Base-by-base conservation (phyloP, 1,140 invertebrate genomes). In the Listronotus bonariensis region DNA sequence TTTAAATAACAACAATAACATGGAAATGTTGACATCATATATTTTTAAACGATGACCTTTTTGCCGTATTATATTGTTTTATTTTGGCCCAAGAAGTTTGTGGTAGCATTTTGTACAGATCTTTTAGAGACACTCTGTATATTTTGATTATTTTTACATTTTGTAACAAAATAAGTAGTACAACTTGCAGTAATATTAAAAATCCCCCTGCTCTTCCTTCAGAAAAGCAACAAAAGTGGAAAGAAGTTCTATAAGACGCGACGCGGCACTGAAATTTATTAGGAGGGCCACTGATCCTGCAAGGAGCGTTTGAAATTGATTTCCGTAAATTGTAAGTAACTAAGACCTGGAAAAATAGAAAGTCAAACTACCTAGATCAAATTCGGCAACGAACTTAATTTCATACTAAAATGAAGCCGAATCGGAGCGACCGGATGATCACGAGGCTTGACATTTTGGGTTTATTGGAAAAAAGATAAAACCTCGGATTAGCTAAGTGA, bases 301-400 rank as follows among this genome's bases (percentile, higher is more conserved):
- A 56, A 60, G 60, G 45, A 57, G 52, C 60, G 48, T 53, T 52
- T 62, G 57, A 65, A 70, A 72, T 69, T 72, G 71, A 70, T 72
- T 72, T 67, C 67, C 67, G 65, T 70, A 72, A 70, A 72, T 72
- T 72, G 68, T 70, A 69, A 72, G 61, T 68, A 68, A 68, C 57
- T 68, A 56, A 68, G 66, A 60, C 63, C 65, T 65, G 48, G 62
- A 66, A 71, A 68, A 71, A 71, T 71, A 66, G 66, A 61, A 61
- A 70, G 67, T 70, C 66, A 70, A 70, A 68, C 69, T 71, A 68
- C 59, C 61, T 63, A 17, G 57, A 65, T 65, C 61, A 68, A 70
- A 65, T 70, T 70, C 56, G 56, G 51, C 14, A 48, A 53, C 8
- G 57, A 60, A 69, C 66, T 59, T 58, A 68, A 68, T 68, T 68